A percentile compares a stretch with the other conserved stretches of the same genome.
These are phyloP conservation scores for Todiramphus chloris DNA, from an alignment of 2,113 vertebrate genomes.

Conservation along the genomic window DNA sequence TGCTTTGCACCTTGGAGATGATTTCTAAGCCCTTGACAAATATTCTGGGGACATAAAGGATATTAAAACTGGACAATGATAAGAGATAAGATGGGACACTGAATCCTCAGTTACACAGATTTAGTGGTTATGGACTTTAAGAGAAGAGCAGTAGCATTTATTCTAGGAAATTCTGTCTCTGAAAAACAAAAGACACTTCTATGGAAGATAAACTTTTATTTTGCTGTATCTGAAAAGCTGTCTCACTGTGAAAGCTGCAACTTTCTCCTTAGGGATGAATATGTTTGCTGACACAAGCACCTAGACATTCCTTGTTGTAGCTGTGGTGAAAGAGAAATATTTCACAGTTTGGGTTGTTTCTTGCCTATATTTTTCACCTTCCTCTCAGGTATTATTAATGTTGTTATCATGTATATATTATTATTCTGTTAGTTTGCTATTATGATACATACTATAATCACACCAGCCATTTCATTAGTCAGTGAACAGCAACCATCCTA, in stretches of 20 bases:
- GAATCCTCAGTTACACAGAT: conserved; percentile 60
- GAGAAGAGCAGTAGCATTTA: conserved; percentile 52
- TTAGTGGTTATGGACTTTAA: conserved; percentile 43
- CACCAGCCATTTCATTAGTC: background rate
- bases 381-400: background rate
- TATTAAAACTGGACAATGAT: conserved; percentile 25
- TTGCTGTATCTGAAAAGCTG: background rate
- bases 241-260: background rate
- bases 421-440: background rate
- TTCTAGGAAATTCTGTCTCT: conserved; percentile 20
- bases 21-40: conserved; percentile 30
- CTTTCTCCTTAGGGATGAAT: background rate
- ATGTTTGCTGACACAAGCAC: background rate
- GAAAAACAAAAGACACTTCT: conserved; percentile 28
- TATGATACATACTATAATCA: background rate
- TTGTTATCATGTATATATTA: background rate
- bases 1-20: background rate
- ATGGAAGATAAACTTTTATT: conserved; percentile 43
- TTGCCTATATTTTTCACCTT: background rate
- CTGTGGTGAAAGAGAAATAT: background rate
- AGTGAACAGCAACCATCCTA: background rate
- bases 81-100: background rate
- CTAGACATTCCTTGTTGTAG: background rate
- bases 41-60: conserved; percentile 17
- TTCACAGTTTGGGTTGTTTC: background rate